Base-by-base conservation (phyloP, 2,797 vertebrate genomes). In the Lacerta viridis region DNA sequence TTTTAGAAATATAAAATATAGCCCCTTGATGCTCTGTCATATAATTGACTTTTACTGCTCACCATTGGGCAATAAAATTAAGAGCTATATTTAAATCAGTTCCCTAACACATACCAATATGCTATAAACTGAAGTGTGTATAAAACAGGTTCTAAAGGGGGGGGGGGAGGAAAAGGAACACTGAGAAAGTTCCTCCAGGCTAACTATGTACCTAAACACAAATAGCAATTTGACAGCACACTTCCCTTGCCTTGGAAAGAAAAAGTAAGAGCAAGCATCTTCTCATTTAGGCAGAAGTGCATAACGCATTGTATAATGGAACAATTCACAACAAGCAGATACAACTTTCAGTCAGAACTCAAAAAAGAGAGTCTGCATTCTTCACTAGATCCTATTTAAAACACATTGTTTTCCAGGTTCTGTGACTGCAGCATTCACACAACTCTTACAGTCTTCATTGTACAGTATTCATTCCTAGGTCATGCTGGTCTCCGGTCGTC, bases 121-220 rank as follows among this genome's bases (percentile, higher is more conserved):
- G 88, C 83, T 91, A 90, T 91, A 93, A 87, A 74, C 75, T 92
- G 84, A 86, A 89, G 86, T 94, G 89, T 90, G 89, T 91, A 91
- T 50, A 84, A 17, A 75, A 84, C 91, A 89, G 91, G 85, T 91
- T 91, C 84, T 91, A 87, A 90, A 64, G 76, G 36, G 27, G 75
- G 36, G 27, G 75, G 64, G 3, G 29, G 23, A 33, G n/a, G 78
- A 20, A 46, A 84, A 81, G 41, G 85, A 81, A 81, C 59, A 80
- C 69, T 18, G 33, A 86, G 25, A n/a, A 86, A 93, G 39, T 93
- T 96, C 85, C 91, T 95, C 85, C 69, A 72, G 93, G 87, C 91
- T 95, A 93, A 87, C 46, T 93, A 92, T 92, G 90, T 78, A 94
- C 90, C 94, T 94, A 95, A 95, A 94, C 91, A 86, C 75, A 93